phyloP scores from a whole-genome alignment of 2,888 invertebrate genomes.

The Neoitamus cyanurus region DNA sequence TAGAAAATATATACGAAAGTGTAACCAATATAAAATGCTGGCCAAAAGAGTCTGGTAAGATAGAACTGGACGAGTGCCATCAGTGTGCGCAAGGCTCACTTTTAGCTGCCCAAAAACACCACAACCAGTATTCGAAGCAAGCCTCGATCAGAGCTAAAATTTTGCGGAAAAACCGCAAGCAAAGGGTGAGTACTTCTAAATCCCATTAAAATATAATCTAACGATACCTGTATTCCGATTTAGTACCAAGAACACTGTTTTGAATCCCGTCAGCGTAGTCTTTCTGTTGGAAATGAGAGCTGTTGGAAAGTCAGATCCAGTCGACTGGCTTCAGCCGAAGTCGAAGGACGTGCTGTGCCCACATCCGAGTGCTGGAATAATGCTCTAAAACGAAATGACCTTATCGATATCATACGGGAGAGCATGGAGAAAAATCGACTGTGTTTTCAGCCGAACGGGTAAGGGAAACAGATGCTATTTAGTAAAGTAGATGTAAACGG shows the following conservation, averaged over 20 bases:
- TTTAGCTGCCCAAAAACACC: constrained; percentile 11
- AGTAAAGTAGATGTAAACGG: constrained; percentile 2
- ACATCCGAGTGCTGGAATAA: constrained; percentile 72
- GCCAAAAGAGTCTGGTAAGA: constrained; percentile 50
- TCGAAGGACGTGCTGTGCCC: constrained; percentile 53
- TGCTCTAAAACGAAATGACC: constrained; percentile 82
- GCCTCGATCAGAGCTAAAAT: constrained; percentile 64
- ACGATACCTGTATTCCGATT: constrained; percentile 7
- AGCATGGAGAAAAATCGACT: constrained; percentile 92
- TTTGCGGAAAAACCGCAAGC: constrained; percentile 65
- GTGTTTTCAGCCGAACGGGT: constrained; percentile 86
- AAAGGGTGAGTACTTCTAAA: constrained; percentile 60
- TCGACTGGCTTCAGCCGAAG: constrained; percentile 23
- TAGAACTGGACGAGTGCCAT: constrained; percentile 48
- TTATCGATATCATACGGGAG: constrained; percentile 87
- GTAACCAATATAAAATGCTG: constrained; percentile 63
- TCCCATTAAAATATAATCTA: background rate
- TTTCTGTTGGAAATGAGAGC: constrained; percentile 65
- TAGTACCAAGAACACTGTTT: constrained; percentile 63
- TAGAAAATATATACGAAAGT: constrained; percentile 64
- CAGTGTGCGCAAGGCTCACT: constrained; percentile 47
- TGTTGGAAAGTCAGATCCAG: constrained; percentile 61
- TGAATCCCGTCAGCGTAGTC: constrained; percentile 64
- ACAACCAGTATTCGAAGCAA: constrained; percentile 61
- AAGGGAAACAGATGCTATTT: constrained; percentile 57